These are phyloP conservation scores for Cassiopea andromeda DNA, from an alignment of 30 jellyfish, hydroid and myxozoan genomes.

Conservation along the genomic window DNA sequence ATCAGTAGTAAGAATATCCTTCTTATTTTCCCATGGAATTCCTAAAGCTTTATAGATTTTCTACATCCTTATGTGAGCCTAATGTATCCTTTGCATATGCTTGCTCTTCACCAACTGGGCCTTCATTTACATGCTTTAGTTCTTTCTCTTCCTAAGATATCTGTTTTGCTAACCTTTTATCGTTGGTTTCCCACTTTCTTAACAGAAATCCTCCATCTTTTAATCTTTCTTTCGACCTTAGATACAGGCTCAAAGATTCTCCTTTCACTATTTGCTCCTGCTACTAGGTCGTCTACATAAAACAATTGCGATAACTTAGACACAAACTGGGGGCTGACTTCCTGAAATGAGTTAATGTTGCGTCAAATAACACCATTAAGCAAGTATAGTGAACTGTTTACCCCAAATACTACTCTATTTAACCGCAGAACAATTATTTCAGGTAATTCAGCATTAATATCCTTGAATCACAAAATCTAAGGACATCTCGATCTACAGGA, in stretches of 20 bases:
- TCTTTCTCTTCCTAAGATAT: constrained; percentile 19
- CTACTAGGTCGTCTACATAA: constrained; percentile 61
- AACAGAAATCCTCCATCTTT: constrained; percentile 41
- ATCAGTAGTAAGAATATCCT: not conserved
- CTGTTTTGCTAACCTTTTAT: constrained; percentile 15
- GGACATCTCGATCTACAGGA: constrained; percentile 44
- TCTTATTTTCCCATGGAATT: constrained; percentile 38
- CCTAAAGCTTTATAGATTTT: constrained; percentile 16
- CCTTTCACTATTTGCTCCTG: constrained; percentile 11
- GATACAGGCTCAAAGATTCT: constrained; percentile 17
- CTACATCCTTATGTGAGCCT: constrained; percentile 35
- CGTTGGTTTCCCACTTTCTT: constrained; percentile 48
- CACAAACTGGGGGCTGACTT: constrained; percentile 42
- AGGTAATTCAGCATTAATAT: not conserved
- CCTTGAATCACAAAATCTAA: constrained; percentile 52
- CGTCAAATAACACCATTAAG: constrained; percentile 49
- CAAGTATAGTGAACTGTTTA: constrained; percentile 26
- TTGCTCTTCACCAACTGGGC: constrained; percentile 1
- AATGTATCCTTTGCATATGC: constrained; percentile 39
- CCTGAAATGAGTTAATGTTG: constrained; percentile 5
- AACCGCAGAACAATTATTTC: constrained; percentile 17
- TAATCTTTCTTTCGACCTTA: constrained; percentile 33
- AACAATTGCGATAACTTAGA: constrained; percentile 11
- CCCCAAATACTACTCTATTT: constrained; percentile 48
- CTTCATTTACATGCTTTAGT: not conserved